Evolutionary conservation across 2,113 vertebrate species (phyloP).

Genomic region (Pomatorhinus ruficollis): DNA sequence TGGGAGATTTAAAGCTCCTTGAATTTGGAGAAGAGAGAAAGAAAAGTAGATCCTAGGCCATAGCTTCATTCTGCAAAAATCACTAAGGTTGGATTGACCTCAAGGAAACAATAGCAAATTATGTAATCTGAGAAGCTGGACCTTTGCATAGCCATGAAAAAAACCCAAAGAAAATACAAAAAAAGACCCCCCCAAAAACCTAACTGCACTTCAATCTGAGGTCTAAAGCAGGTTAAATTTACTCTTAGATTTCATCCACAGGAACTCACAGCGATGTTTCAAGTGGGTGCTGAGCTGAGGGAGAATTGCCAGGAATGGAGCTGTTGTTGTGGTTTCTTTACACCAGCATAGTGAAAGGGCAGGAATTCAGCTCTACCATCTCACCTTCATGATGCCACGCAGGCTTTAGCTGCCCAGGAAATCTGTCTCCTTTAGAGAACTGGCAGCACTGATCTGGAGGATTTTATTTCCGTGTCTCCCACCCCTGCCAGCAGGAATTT

Average conservation of each 20-base stretch:
- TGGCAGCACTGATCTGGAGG: neutral
- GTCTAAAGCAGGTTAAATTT: neutral
- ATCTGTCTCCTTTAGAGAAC: neutral
- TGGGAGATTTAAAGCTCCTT: neutral
- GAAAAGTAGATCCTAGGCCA: neutral
- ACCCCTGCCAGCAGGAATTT: rapidly evolving
- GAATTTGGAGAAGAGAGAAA: neutral
- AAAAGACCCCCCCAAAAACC: rapidly evolving
- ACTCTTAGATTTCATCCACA: neutral
- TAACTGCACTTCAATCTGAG: neutral
- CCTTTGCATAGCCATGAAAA: neutral
- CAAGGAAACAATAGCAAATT: neutral
- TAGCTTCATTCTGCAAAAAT: neutral
- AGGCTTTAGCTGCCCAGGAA: neutral
- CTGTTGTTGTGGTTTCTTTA: neutral
- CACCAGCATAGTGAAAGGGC: neutral
- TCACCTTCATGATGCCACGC: neutral
- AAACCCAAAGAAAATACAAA: neutral
- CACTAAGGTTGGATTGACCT: rapidly evolving
- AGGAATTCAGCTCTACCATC: neutral
- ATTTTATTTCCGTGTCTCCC: neutral
- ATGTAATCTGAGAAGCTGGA: neutral
- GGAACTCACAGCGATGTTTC: neutral
- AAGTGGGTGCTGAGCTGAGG: neutral
- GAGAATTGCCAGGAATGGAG: neutral